phyloP scores from a whole-genome alignment of 2,113 vertebrate genomes.

The Strix uralensis region DNA sequence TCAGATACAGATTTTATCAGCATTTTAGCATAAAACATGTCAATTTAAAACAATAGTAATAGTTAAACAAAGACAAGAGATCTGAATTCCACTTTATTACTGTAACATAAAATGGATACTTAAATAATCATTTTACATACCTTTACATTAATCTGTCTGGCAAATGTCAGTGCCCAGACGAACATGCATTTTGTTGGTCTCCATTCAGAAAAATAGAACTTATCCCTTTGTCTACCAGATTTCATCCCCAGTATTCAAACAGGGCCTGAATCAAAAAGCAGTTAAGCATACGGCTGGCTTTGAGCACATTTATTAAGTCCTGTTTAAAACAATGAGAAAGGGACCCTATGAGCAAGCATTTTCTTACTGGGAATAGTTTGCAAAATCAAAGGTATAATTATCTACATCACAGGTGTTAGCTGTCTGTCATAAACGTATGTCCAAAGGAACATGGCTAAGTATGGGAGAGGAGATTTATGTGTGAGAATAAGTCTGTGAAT shows the following conservation, averaged over 20 bases:
- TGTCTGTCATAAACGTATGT: background rate
- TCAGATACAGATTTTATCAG: background rate
- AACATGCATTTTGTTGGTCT: background rate
- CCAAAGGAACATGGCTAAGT: background rate
- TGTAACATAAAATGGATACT: background rate
- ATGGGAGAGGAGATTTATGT: background rate
- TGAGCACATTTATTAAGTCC: background rate
- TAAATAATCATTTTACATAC: background rate
- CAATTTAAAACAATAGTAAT: background rate
- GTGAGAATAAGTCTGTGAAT: background rate
- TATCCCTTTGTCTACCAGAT: background rate
- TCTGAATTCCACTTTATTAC: background rate
- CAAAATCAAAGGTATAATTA: background rate
- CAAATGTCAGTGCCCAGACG: background rate
- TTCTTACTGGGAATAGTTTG: background rate
- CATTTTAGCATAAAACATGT: background rate
- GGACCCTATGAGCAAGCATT: background rate
- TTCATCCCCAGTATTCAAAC: background rate
- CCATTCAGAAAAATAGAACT: background rate
- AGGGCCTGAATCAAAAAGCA: background rate
- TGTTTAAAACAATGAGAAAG: background rate
- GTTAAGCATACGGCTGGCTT: background rate
- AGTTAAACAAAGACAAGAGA: background rate
- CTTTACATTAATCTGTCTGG: background rate
- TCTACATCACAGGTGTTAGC: background rate